Base-by-base conservation (phyloP, 1,140 invertebrate genomes). In the Caenorhabditis brenneri region DNA sequence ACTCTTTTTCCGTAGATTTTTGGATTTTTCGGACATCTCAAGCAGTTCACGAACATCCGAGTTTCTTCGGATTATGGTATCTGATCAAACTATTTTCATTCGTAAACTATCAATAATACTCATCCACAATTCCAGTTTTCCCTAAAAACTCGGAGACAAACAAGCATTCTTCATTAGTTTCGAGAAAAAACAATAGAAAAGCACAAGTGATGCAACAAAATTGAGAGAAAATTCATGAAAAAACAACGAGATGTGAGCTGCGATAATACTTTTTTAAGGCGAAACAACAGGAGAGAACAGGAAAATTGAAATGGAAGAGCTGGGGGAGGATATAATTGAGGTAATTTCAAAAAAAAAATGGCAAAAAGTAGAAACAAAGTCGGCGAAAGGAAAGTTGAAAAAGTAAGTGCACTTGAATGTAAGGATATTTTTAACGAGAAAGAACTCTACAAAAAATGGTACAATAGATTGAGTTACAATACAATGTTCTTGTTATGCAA, bases 401-500 rank as follows among this genome's bases (percentile, higher is more conserved):
- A 22, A 58, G n/a, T 9, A 74, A 74, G 53, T 58, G 53, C 53
- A 58, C 53, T 29, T 58, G 36, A 74, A 74, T 10, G 3, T 42
- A 74, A 42, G 29, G 12, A 24, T 12, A 39, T 12, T 58, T 58
- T 16, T 24, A n/a, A 29, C 5, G 10, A 31, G 24, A 65, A 27
- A 4, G 33, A 27, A 24, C 19, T 74, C 7, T 1, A 5, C 7
- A 42, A 15, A 24, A 27, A 15, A 10, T 9, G n/a, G n/a, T n/a
- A n/a, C n/a, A n/a, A n/a, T n/a, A n/a, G n/a, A n/a, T n/a, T n/a
- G n/a, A 42, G 36, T 42, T 74, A 74, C 65, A 74, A 74, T 74
- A 12, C 65, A 74, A 74, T 74, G 65, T 74, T 74, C 65, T 74
- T 74, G 65, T 74, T 74, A 42, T 46, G 65, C 65, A 74, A 74